Evolutionary conservation across 2,797 vertebrate genomes (phyloP), one percentile per base, ranked within the genome.

Genomic region (Decapterus maruadsi): DNA sequence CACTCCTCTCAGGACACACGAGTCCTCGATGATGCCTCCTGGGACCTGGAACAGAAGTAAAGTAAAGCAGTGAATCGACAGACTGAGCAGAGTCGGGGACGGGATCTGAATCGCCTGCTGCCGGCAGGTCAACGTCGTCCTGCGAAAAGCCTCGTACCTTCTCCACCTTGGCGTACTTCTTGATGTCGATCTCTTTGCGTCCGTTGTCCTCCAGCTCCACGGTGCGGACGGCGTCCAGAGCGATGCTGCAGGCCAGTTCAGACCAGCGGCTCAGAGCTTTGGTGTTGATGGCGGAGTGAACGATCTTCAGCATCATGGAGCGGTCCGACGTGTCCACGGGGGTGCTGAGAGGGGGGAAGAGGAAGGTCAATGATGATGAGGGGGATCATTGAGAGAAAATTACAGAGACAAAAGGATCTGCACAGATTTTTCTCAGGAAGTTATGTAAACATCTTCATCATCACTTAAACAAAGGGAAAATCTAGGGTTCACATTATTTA

Each of bases 81-180:
- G 4, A 57, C 9, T 22, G 20, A 53, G 50, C 20, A 12, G 12
- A 5, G n/a, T 20, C 9, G 1, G 1, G n/a, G 48, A 20, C 10
- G n/a, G 1, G n/a, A 51, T 6, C n/a, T n/a, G n/a, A 20, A 6
- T 10, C 9, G 11, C 4, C 4, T 2, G 50, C 7, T 26, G 4
- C 46, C 3, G 45, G 4, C 46, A 4, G 45, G 6, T 20, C 9
- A 12, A 13, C 5, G 22, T 22, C 11, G 11, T 53, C 11, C 26
- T 26, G 26, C 3, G 26, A 26, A 26, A 26, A 1, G 36, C 2
- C 4, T 2, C 16, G 1, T 77, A 97, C 98, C 96, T 99, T 99
- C 87, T 99, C 98, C 11, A 99, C 96, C 76, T 96, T 98, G 71
- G 98, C 98, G 0, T 98, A 99, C 57, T 98, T 97, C 94, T 99